These are phyloP conservation scores for Arrhopalites spinosus DNA, from an alignment of 2,888 invertebrate genomes.

Conservation along the genomic window DNA sequence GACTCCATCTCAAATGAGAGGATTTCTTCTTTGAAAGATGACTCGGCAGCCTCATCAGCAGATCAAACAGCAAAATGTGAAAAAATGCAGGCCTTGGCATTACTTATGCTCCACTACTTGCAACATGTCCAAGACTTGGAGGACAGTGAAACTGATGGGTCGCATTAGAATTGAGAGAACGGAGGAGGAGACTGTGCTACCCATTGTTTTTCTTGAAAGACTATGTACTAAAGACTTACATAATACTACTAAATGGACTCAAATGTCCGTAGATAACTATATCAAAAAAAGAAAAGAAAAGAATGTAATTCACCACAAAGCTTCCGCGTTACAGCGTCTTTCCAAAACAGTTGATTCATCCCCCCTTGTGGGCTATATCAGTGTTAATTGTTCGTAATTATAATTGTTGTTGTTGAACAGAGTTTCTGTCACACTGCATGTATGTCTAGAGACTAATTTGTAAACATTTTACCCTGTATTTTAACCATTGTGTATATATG, in stretches of 20 bases:
- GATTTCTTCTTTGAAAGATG: conserved; percentile 62
- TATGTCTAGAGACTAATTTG: too few relatives aligned
- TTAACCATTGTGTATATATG: too few relatives aligned
- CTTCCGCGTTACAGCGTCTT: too few relatives aligned
- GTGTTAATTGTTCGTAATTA: too few relatives aligned
- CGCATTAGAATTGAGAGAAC: background rate
- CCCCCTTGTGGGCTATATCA: too few relatives aligned
- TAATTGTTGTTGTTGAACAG: too few relatives aligned
- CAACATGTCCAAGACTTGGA: conserved; percentile 74
- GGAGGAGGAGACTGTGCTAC: background rate
- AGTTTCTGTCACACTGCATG: too few relatives aligned
- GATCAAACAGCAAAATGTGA: conserved; percentile 70
- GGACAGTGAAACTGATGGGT: conserved; percentile 49
- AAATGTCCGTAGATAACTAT: background rate
- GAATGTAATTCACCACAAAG: background rate
- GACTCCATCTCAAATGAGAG: conserved; percentile 71
- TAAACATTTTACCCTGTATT: too few relatives aligned
- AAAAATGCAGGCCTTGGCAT: conserved; percentile 85
- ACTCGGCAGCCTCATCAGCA: conserved; percentile 59
- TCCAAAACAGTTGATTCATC: background rate
- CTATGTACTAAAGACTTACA: background rate
- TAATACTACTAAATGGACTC: background rate
- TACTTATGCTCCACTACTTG: conserved; percentile 92
- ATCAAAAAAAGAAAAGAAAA: background rate
- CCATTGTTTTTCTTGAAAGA: background rate